A percentile compares a stretch with the other conserved stretches of the same genome.
phyloP scores from a whole-genome alignment of 2,113 vertebrate species.

The Cryptotis parvus region DNA sequence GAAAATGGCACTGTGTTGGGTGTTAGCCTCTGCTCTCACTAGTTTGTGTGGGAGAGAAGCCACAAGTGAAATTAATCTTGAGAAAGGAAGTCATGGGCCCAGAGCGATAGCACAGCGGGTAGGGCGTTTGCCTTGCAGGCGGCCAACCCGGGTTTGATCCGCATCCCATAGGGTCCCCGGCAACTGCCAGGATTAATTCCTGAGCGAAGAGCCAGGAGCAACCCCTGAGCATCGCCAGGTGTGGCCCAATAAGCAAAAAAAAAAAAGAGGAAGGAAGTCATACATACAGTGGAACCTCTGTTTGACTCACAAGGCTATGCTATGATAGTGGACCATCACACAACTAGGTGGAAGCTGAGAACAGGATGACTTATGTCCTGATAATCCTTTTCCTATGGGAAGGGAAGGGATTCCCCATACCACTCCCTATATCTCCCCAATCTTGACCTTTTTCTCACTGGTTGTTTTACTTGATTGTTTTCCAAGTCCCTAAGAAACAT shows the following conservation, averaged over 20 bases:
- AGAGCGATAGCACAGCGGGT: no score
- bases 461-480: neutral
- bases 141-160: no score
- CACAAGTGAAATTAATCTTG: neutral
- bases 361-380: neutral
- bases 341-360: neutral
- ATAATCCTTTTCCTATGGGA: neutral
- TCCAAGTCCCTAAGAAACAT: neutral
- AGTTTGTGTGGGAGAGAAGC: neutral
- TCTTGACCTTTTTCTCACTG: neutral
- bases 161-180: no score
- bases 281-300: neutral
- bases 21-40: neutral
- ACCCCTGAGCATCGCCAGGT: no score
- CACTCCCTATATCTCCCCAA: neutral
- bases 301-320: neutral
- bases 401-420: neutral
- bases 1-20: no score
- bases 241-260: no score
- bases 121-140: no score
- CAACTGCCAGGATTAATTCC: no score
- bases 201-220: no score
- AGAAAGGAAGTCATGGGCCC: neutral
- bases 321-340: neutral
- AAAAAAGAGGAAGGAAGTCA: neutral